These are phyloP conservation scores for Spodoptera frugiperda DNA, from an alignment of 1,140 invertebrate genomes.

Conservation along the genomic window DNA sequence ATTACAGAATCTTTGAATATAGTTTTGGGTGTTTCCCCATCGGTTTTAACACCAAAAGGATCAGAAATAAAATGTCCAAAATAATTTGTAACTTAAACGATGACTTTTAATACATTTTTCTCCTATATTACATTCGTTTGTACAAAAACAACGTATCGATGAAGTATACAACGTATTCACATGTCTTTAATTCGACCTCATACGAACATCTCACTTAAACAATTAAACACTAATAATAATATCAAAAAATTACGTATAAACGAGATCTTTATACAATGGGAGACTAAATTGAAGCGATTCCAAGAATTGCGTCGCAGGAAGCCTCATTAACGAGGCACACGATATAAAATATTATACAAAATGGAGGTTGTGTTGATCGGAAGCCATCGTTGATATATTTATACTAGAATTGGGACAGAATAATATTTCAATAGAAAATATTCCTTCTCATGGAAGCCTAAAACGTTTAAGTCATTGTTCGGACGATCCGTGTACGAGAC, in stretches of 20 bases:
- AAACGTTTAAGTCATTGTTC: slow-evolving; percentile 7
- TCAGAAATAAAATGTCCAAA: slow-evolving; percentile 68
- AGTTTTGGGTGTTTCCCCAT: no score
- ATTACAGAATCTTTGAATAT: no score
- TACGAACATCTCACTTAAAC: slow-evolving; percentile 52
- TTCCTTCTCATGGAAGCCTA: slow-evolving; percentile 1
- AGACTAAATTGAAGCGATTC: slow-evolving; percentile 36
- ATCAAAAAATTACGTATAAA: slow-evolving; percentile 76
- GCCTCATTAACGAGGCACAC: neutral
- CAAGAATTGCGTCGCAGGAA: neutral
- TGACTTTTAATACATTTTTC: slow-evolving; percentile 82
- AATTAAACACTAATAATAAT: slow-evolving; percentile 62
- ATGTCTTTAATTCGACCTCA: slow-evolving; percentile 69
- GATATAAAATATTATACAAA: neutral
- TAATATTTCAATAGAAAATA: neutral
- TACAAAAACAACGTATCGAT: slow-evolving; percentile 79
- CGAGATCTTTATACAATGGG: slow-evolving; percentile 66
- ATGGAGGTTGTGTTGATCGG: slow-evolving; percentile 4
- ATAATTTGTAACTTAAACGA: slow-evolving; percentile 81
- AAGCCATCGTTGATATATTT: slow-evolving; percentile 5
- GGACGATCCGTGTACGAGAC: neutral
- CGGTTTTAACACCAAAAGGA: neutral
- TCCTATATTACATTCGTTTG: slow-evolving; percentile 82
- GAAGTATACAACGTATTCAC: slow-evolving; percentile 68
- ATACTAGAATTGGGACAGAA: neutral